Percentiles rank a stretch among this genome's conserved stretches.
These are phyloP conservation scores for Copidosoma floridanum DNA, from an alignment of 1,140 invertebrate species.

Conservation along the genomic window DNA sequence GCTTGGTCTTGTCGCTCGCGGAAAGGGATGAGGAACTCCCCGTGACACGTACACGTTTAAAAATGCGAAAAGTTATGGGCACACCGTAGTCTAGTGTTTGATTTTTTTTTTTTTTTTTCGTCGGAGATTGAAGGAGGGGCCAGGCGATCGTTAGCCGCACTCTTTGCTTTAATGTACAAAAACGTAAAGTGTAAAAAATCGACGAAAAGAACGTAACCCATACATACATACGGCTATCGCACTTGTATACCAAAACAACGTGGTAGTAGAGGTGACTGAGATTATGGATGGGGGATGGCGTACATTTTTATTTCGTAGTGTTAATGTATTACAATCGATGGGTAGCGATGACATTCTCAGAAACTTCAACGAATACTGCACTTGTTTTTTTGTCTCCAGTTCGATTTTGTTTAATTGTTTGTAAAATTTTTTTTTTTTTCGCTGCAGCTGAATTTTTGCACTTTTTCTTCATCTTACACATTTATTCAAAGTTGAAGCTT, in stretches of 20 bases:
- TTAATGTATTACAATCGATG: conserved; percentile 5
- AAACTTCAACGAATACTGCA: conserved; percentile 2
- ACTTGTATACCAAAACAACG: conserved; percentile 22
- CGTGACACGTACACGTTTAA: not conserved
- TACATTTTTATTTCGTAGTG: no score
- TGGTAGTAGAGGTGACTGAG: no score
- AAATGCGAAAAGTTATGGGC: conserved; percentile 23
- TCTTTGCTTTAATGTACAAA: no score
- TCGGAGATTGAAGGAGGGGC: not conserved
- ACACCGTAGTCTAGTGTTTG: no score
- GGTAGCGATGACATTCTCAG: not conserved
- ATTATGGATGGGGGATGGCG: no score
- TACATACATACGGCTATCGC: not conserved
- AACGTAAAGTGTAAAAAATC: conserved; percentile 15
- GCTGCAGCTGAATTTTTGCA: not conserved
- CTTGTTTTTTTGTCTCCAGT: not conserved
- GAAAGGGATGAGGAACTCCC: conserved; percentile 2
- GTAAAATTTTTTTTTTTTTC: not conserved
- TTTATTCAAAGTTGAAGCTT: conserved; percentile 1
- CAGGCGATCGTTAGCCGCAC: not conserved
- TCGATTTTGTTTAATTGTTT: not conserved
- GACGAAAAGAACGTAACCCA: not conserved
- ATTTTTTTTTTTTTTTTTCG: no score
- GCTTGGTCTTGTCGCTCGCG: not conserved
- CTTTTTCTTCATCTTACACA: not conserved